Evolutionary conservation across 1,140 invertebrate genomes (phyloP).

Genomic region (Sminthurinus signatus): DNA sequence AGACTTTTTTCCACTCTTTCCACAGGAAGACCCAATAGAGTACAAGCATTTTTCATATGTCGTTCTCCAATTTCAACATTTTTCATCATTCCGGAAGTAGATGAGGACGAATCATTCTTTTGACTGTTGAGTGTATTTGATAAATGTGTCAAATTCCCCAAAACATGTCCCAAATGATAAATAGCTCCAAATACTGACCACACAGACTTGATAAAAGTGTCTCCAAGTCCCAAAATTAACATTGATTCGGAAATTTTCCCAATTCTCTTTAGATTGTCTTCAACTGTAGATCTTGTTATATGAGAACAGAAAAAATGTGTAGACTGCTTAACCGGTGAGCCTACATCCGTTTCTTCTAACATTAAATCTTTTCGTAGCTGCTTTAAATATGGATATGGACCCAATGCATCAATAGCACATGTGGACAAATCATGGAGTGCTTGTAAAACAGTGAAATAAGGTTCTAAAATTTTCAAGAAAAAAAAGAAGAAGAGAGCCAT

Average conservation of each 20-base stretch:
- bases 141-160: constrained; percentile 43
- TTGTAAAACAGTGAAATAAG: constrained; percentile 33
- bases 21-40: constrained; percentile 27
- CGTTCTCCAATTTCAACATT: constrained; percentile 24
- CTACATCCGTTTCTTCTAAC: constrained; percentile 22
- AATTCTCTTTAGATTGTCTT: constrained; percentile 25
- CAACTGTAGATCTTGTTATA: constrained; percentile 23
- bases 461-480: too few species aligned
- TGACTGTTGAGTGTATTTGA: constrained; percentile 13
- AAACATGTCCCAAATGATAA: constrained; percentile 80
- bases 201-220: constrained; percentile 70
- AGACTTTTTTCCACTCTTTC: constrained; percentile 34
- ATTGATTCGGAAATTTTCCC: constrained; percentile 57
- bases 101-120: not conserved
- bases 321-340: constrained; percentile 15
- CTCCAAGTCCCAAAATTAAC: constrained; percentile 62
- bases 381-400: constrained; percentile 30
- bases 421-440: constrained; percentile 34
- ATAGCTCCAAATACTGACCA: constrained; percentile 83
- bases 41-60: constrained; percentile 37
- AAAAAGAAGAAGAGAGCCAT: too few species aligned
- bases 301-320: constrained; percentile 27
- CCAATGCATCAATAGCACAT: constrained; percentile 32
- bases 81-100: not conserved
- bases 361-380: constrained; percentile 34